Evolutionary conservation across 2,888 invertebrate genomes (phyloP), one percentile per base, ranked within the genome.

Genomic region (Anthophora plumipes): DNA sequence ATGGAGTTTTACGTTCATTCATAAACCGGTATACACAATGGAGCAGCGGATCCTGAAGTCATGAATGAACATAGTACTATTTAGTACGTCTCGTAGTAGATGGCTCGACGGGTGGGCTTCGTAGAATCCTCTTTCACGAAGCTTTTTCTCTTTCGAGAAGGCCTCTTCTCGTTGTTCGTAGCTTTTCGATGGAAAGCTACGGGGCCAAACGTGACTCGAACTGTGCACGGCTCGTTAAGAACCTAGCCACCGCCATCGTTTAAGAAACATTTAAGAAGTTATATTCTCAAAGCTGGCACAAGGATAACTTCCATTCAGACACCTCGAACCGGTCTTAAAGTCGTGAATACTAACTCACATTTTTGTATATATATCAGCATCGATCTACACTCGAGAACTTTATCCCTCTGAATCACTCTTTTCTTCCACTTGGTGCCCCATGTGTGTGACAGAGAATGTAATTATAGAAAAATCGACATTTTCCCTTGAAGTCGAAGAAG

Each of bases 51-150:
- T 82, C 80, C 82, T 55, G 80, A 70, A 86, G 72, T 77, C 83
- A 86, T 91, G 88, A 92, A 92, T 92, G 92, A 91, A 92, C 92
- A 92, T 92, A 92, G 91, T 31, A n/a, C n/a, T n/a, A n/a, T n/a
- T n/a, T n/a, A 31, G 31, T 91, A 91, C 86, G 89, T 80, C 81
- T 80, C 75, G 85, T 83, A 82, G 80, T 80, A 83, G 81, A 50
- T 54, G 77, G 68, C 70, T 8, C 86, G 50, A 63, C 78, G 84
- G 80, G 82, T 80, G 80, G 77, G 54, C 75, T 75, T 60, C 77
- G 41, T 39, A 55, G 72, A 74, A 75, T 41, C 57, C 61, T 70
- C 76, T 73, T 85, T 71, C 68, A 63, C 17, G 4, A 17, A 12
- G 64, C 20, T 31, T 43, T 52, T 52, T 14, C 41, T 52, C 11